Evolutionary conservation across 2,797 vertebrate genomes (phyloP).

Genomic region (Hephaestus fuliginosus): DNA sequence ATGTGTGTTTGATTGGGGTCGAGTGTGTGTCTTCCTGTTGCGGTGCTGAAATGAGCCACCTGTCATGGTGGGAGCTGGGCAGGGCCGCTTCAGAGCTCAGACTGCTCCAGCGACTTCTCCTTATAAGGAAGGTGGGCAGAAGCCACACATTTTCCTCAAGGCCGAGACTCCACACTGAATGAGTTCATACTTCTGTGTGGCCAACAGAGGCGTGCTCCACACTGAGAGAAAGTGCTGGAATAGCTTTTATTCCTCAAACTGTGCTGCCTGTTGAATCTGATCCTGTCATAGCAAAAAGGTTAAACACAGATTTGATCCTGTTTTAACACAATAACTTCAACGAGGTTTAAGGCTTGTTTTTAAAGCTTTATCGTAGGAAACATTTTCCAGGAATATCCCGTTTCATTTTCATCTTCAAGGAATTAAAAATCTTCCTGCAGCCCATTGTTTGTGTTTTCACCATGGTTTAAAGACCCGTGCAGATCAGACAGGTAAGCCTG

Average conservation of each 20-base stretch:
- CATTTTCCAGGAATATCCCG: constrained; percentile 4
- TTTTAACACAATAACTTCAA: background rate
- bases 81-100: constrained; percentile 19
- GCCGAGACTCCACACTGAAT: constrained; percentile 39
- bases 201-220: constrained; percentile 34
- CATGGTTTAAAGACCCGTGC: too few species aligned
- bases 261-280: background rate
- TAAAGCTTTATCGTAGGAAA: background rate
- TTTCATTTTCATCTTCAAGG: background rate
- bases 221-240: constrained; percentile 16
- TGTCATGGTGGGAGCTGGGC: constrained; percentile 63
- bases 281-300: background rate
- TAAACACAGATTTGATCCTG: background rate
- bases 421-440: background rate
- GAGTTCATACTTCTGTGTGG: constrained; percentile 52
- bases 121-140: constrained; percentile 78
- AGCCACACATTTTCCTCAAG: constrained; percentile 62
- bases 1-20: constrained; percentile 49
- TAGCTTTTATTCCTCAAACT: constrained; percentile 1
- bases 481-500: too few species aligned
- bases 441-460: too few species aligned
- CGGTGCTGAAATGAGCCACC: constrained; percentile 76
- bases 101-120: constrained; percentile 67
- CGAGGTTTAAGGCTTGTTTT: background rate
- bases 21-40: constrained; percentile 57